Conservation (phyloP, 2,113 vertebrate genomes). For the Grus americana region DNA sequence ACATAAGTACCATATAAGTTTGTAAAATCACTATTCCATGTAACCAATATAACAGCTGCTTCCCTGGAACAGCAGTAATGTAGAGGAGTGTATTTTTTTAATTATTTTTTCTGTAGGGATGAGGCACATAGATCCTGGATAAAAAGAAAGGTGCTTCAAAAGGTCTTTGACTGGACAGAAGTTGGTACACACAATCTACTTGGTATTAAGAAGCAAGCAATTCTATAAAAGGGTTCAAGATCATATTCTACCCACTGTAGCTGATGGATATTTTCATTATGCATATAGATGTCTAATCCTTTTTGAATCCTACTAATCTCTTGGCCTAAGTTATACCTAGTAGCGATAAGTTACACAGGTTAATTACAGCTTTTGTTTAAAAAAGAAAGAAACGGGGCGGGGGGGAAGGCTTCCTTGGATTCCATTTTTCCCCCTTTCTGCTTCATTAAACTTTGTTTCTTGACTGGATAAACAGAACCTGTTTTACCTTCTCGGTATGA, state of each 20-base stretch:
- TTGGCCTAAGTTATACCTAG: not conserved
- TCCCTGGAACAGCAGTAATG: not conserved
- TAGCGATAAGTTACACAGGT: not conserved
- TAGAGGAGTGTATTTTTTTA: not conserved
- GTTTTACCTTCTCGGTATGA: not conserved
- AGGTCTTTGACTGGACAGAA: not conserved
- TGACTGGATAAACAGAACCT: not conserved
- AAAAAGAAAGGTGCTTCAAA: not conserved
- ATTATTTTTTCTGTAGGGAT: not conserved
- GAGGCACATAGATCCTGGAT: not conserved
- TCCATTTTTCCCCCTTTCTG: not conserved
- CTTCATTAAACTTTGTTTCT: not conserved
- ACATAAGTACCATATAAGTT: not conserved
- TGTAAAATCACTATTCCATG: not conserved
- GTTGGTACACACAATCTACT: not conserved
- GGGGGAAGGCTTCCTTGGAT: not conserved
- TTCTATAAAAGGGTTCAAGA: not conserved
- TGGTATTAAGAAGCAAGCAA: not conserved
- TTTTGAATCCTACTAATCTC: constrained; percentile 13
- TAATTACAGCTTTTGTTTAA: not conserved
- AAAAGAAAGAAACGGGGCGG: not conserved
- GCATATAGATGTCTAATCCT: not conserved
- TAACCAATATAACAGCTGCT: not conserved
- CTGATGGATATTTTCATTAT: constrained; percentile 2
- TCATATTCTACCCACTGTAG: not conserved